These are phyloP conservation scores for Antheraea yamamai DNA, from an alignment of 2,888 invertebrate genomes.

Conservation along the genomic window DNA sequence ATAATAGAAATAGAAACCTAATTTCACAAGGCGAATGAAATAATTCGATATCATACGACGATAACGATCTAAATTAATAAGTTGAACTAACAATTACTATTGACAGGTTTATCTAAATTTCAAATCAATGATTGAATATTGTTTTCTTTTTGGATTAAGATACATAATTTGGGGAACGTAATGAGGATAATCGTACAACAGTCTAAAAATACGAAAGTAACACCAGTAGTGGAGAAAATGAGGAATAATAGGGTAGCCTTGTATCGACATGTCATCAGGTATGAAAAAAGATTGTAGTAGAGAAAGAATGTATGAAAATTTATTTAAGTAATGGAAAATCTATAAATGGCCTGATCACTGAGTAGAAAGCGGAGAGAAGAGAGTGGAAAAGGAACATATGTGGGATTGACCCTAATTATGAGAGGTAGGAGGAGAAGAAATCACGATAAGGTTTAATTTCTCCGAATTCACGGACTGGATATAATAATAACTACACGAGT, in stretches of 20 bases:
- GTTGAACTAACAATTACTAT: neutral
- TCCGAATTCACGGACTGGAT: neutral
- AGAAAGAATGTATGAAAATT: no score
- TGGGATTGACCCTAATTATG: no score
- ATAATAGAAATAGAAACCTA: neutral
- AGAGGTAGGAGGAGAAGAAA: no score
- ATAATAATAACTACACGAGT: neutral
- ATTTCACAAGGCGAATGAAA: neutral
- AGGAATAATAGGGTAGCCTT: no score
- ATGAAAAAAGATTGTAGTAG: no score
- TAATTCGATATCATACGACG: neutral
- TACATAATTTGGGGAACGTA: neutral
- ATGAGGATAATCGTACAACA: neutral
- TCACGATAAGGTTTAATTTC: neutral
- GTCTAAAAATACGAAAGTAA: neutral
- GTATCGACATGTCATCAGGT: no score
- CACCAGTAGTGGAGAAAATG: no score
- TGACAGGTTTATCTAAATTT: slow-evolving; percentile 1
- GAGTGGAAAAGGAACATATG: no score
- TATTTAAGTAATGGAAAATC: no score
- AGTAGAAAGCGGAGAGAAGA: no score
- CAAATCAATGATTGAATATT: neutral
- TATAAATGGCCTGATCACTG: no score
- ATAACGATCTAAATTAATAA: slow-evolving; percentile 5
- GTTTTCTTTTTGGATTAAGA: neutral